These are phyloP conservation scores for Podabrus alpinus DNA, from an alignment of 2,888 invertebrate genomes.

Conservation along the genomic window DNA sequence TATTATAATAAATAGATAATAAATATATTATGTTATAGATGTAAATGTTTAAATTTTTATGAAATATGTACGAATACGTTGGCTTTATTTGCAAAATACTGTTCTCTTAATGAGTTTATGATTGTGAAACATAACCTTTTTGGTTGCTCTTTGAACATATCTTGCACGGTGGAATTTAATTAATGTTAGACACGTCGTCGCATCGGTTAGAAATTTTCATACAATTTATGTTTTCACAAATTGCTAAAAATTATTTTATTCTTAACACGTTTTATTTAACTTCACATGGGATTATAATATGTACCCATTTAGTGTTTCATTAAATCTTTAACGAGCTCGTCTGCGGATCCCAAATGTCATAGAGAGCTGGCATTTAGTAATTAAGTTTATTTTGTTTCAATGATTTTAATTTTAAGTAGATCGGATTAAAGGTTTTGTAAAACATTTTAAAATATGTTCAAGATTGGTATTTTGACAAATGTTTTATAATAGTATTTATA, in stretches of 20 bases:
- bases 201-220: neutral
- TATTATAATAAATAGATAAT: no score
- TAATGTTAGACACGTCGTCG: neutral
- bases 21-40: neutral
- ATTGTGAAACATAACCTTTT: neutral
- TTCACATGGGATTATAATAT: neutral
- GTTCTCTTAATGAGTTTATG: neutral
- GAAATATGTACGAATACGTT: neutral
- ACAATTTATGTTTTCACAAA: neutral
- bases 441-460: neutral
- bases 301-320: neutral
- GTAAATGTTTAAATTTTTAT: neutral
- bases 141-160: neutral
- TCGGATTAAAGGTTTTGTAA: neutral
- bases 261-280: neutral
- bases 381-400: neutral
- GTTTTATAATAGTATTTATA: no score
- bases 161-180: neutral
- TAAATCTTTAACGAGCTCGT: neutral
- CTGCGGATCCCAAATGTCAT: neutral
- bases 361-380: neutral
- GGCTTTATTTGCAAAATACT: neutral
- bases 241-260: neutral
- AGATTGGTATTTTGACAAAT: no score
- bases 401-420: neutral